Conservation (phyloP, 1,140 invertebrate species). For the Dolichoris vasculosae region DNA sequence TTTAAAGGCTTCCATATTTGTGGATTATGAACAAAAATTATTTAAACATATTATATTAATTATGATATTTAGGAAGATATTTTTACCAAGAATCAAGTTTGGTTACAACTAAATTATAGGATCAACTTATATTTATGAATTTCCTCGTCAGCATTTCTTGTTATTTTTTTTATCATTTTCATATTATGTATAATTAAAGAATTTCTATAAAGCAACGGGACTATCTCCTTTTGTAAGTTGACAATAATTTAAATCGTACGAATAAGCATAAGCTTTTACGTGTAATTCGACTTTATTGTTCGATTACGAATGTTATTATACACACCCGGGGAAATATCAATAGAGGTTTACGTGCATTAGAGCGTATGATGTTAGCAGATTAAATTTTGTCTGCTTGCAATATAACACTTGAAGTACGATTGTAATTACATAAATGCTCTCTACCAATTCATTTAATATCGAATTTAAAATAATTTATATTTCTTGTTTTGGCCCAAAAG, state of each 20-base stretch:
- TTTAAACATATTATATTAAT: background rate
- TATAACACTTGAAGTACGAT: background rate
- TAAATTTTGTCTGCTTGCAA: slow-evolving; percentile 24
- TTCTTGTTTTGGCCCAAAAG: background rate
- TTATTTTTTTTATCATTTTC: background rate
- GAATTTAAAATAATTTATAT: background rate
- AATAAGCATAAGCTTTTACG: slow-evolving; percentile 23
- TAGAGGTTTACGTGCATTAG: slow-evolving; percentile 6
- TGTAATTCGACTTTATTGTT: slow-evolving; percentile 41
- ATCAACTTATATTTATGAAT: background rate
- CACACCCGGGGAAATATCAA: slow-evolving; percentile 24
- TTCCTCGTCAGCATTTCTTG: background rate
- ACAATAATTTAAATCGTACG: background rate
- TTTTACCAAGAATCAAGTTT: background rate
- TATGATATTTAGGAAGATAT: too few relatives aligned
- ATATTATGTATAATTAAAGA: background rate
- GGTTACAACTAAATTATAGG: background rate
- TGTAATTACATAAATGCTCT: slow-evolving; percentile 7
- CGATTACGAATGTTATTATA: slow-evolving; percentile 32
- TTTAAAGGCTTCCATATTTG: background rate
- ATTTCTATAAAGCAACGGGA: background rate
- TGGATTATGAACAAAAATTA: background rate
- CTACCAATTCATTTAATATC: background rate
- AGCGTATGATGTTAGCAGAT: slow-evolving; percentile 32
- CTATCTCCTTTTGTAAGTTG: background rate